A percentile compares a stretch with the other conserved stretches of the same genome.
Evolutionary conservation across 2,888 invertebrate genomes (phyloP).

Genomic region (Brachylomia viminalis): DNA sequence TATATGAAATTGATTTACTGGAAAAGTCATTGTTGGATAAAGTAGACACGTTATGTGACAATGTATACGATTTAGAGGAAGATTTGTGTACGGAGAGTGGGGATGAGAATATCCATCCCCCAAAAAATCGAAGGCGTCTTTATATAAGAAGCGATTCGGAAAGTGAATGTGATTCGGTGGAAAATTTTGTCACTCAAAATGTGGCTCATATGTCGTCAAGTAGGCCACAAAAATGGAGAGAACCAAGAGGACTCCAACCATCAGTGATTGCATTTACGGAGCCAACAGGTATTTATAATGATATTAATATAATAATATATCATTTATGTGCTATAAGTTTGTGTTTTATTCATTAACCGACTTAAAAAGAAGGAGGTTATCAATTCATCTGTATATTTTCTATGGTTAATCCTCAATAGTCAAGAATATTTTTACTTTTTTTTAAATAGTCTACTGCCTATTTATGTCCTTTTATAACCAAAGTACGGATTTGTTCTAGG

Average conservation of each 20-base stretch:
- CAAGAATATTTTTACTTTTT: conserved; percentile 5
- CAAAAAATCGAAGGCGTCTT: conserved; percentile 28
- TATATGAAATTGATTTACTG: conserved; percentile 33
- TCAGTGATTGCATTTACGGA: conserved; percentile 43
- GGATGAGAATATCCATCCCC: conserved; percentile 28
- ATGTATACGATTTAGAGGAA: conserved; percentile 26
- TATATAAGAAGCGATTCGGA: conserved; percentile 9
- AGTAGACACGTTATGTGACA: conserved; percentile 18
- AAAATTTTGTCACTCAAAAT: conserved; percentile 12
- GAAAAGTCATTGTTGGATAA: conserved; percentile 42
- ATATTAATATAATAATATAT: conserved; percentile 23
- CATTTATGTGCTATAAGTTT: conserved; percentile 18
- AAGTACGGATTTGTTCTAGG: conserved; percentile 2
- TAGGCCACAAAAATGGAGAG: conserved; percentile 12
- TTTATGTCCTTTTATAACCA: conserved; percentile 8
- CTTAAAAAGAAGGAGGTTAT: conserved; percentile 19
- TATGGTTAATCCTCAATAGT: background rate
- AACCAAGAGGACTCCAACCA: conserved; percentile 38
- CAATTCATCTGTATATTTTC: background rate
- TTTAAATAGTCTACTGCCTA: conserved; percentile 9
- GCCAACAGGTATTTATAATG: conserved; percentile 32
- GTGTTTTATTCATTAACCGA: conserved; percentile 7
- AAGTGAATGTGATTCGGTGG: conserved; percentile 1
- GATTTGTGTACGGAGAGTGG: conserved; percentile 19
- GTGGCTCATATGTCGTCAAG: background rate